These are phyloP conservation scores for Natrix natrix DNA, from an alignment of 2,797 vertebrate genomes.

Conservation along the genomic window DNA sequence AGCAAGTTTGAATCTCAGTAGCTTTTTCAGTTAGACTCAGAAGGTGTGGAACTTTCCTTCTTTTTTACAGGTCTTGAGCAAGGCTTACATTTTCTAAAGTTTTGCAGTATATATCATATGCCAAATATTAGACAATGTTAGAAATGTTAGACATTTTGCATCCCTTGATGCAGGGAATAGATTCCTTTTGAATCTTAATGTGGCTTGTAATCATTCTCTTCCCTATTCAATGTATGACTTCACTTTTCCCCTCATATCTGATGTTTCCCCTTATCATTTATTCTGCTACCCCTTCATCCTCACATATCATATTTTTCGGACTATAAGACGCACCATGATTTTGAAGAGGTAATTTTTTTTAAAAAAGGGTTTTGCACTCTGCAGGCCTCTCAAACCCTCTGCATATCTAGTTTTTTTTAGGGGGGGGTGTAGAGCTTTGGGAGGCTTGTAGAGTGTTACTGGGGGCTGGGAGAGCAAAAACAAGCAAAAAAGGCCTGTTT, in stretches of 20 bases:
- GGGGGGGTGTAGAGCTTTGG: too few species aligned
- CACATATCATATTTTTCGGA: not conserved
- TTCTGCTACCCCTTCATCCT: not conserved
- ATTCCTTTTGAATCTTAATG: not conserved
- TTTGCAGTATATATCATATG: not conserved
- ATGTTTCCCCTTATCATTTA: not conserved
- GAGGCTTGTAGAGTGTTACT: too few species aligned
- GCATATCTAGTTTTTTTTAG: too few species aligned
- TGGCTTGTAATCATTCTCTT: not conserved
- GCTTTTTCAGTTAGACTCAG: not conserved
- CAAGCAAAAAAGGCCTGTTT: too few species aligned
- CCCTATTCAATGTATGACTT: not conserved
- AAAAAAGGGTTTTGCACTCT: too few species aligned
- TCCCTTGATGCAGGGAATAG: not conserved
- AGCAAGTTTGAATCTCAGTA: not conserved
- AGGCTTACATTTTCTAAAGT: not conserved
- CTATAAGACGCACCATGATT: too few species aligned
- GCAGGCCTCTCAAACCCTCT: too few species aligned
- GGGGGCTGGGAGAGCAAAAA: too few species aligned
- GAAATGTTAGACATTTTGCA: not conserved
- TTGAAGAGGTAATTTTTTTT: too few species aligned
- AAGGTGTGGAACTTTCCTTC: not conserved
- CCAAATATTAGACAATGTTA: not conserved
- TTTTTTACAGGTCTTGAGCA: not conserved
- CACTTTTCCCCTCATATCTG: not conserved